Evolutionary conservation across 1,140 invertebrate species (phyloP), one percentile per base, ranked within the genome.

Genomic region (Neodiprion fabricii): DNA sequence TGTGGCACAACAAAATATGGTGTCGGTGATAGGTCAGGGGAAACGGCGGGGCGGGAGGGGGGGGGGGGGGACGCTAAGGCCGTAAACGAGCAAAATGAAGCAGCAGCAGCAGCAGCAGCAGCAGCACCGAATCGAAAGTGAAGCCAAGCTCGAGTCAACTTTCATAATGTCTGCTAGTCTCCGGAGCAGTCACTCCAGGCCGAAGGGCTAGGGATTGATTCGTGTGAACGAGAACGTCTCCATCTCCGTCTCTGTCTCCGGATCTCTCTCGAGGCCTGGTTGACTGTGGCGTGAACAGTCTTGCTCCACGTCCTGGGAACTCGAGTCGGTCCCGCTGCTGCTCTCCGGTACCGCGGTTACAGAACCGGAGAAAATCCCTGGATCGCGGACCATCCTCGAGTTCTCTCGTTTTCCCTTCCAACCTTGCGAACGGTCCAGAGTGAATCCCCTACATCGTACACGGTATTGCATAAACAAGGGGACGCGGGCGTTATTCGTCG

Each of bases 71-170:
- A 1, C 28, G 1, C 5, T 17, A 61, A 40, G 28, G 28, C 28
- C 28, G 5, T 21, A 40, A 40, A 5, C 28, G 28, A 40, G 28
- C 5, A 40, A 40, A 40, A 40, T 40, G 17, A 21, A 21, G 17
- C 17, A 21, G 17, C 17, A 21, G 28, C 28, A 40, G 28, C 17
- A 21, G 28, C 28, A 40, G 28, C 28, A 40, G 28, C 28, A 75
- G 78, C 80, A 81, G 75, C 28, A 12, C 17, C 76, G 76, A 81
- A 81, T 81, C 78, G 80, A 81, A 81, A 81, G 80, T 81, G 77
- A 71, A 81, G 79, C 75, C 78, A 76, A 79, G 80, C 79, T 81
- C 80, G 74, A 81, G 79, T 81, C 81, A 79, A 79, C 79, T 81
- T 78, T 81, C 80, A 79, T 77, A 78, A 81, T 77, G 74, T 9